These are phyloP conservation scores for Camptogramma bilineatum DNA, from an alignment of 2,888 invertebrate species.

Conservation along the genomic window DNA sequence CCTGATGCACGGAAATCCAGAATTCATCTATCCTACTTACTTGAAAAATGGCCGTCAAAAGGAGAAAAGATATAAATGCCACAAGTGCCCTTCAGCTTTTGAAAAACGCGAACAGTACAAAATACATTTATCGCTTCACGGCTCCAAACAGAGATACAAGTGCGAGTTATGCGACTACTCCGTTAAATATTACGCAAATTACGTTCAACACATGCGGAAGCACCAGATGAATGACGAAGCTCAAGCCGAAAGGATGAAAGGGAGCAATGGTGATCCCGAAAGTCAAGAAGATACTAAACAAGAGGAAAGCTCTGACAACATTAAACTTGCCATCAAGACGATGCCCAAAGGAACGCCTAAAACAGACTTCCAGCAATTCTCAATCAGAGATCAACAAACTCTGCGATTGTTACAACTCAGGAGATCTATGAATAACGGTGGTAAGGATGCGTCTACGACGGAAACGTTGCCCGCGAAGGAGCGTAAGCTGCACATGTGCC, in stretches of 20 bases:
- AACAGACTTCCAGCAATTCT: conserved; percentile 83
- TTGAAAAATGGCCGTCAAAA: conserved; percentile 90
- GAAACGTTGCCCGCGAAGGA: conserved; percentile 83
- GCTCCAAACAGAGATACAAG: conserved; percentile 92
- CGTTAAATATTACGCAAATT: conserved; percentile 94
- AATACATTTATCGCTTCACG: conserved; percentile 92
- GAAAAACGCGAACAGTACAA: conserved; percentile 94
- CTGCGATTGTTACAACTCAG: conserved; percentile 85
- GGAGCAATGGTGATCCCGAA: conserved; percentile 61
- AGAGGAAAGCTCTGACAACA: conserved; percentile 65
- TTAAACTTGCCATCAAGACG: conserved; percentile 79
- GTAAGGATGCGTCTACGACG: conserved; percentile 61
- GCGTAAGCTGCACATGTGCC: conserved; percentile 88
- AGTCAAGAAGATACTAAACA: conserved; percentile 56
- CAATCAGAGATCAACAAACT: conserved; percentile 87
- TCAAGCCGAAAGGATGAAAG: conserved; percentile 84
- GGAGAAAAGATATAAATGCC: conserved; percentile 92
- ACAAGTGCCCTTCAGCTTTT: conserved; percentile 94
- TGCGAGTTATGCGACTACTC: conserved; percentile 95
- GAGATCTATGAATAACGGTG: conserved; percentile 72
- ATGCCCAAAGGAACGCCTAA: conserved; percentile 75
- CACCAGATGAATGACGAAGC: conserved; percentile 90
- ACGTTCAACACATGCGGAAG: conserved; percentile 92
- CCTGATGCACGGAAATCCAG: conserved; percentile 90
- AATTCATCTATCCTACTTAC: conserved; percentile 91